Evolutionary conservation across 2,888 invertebrate species (phyloP), one percentile per base, ranked within the genome.

Genomic region (Smittia aterrima): DNA sequence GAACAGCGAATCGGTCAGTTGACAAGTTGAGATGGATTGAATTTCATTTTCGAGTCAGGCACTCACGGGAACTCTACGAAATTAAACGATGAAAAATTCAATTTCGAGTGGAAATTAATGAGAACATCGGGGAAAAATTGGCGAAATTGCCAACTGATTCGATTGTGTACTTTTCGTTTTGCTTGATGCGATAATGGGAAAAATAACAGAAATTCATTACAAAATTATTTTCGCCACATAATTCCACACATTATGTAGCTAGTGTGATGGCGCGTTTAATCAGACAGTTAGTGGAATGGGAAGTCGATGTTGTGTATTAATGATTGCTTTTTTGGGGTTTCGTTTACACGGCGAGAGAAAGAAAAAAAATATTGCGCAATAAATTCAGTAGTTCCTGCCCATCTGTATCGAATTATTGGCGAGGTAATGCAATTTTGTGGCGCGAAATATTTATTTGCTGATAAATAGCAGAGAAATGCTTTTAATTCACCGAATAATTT

Each of bases 31-130:
- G n/a, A 58, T 58, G 9, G n/a, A 58, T 58, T 22, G 22, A 18
- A n/a, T 47, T 47, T 47, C 16, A 47, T n/a, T 47, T 3, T 47
- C 11, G 47, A 47, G n/a, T 11, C 47, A 47, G 47, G 6, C 38
- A 38, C n/a, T n/a, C n/a, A n/a, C n/a, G n/a, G n/a, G n/a, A n/a
- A n/a, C n/a, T n/a, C n/a, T n/a, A n/a, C n/a, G n/a, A 38, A 4
- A 38, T 38, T 38, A 38, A 38, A 38, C 11, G 11, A 38, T 38
- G 38, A 38, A 38, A 38, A n/a, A 47, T n/a, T 47, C 47, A 47
- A 47, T 47, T 47, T 47, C n/a, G 47, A 47, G 47, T 16, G 47
- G 16, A n/a, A 47, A 47, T 47, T 47, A 47, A 47, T 47, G 47
- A 47, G 47, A 16, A 47, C 2, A n/a, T 47, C n/a, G 47, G 6